These are phyloP conservation scores for Auanema freiburgensis DNA, from an alignment of 2,888 invertebrate species.

Conservation along the genomic window DNA sequence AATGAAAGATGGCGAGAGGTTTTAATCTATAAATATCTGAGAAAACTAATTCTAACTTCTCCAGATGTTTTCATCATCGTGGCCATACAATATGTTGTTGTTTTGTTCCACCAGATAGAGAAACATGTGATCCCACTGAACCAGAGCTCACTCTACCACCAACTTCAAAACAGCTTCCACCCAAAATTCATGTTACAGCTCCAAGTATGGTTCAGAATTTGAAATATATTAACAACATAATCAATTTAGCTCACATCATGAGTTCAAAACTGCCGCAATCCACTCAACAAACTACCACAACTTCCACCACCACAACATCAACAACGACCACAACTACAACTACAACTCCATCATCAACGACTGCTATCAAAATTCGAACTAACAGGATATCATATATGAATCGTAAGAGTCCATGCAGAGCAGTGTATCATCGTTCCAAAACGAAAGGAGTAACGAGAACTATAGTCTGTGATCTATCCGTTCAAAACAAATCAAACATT, in stretches of 20 bases:
- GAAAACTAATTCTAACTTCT: conserved; percentile 1
- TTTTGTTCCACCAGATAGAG: conserved; percentile 40
- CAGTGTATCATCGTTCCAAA: too few species aligned
- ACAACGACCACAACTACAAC: conserved; percentile 23
- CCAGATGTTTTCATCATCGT: conserved; percentile 38
- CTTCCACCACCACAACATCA: conserved; percentile 22
- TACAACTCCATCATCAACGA: conserved; percentile 7
- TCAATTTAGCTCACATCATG: too few species aligned
- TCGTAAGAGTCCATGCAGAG: too few species aligned
- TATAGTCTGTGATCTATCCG: too few species aligned
- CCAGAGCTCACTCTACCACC: conserved; percentile 42
- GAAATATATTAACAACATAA: too few species aligned
- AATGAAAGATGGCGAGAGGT: conserved; percentile 21
- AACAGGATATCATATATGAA: too few species aligned
- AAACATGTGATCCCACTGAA: conserved; percentile 44
- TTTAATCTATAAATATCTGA: background rate
- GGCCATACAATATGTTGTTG: conserved; percentile 48
- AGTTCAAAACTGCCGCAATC: too few species aligned
- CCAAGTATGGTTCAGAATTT: conserved; percentile 18
- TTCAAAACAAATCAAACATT: too few species aligned
- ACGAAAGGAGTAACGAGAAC: too few species aligned
- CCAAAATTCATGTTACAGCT: conserved; percentile 24
- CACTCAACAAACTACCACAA: too few species aligned
- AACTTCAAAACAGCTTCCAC: conserved; percentile 16
- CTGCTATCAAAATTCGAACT: background rate